Percentiles rank a stretch among this genome's conserved stretches.
Conservation (phyloP, 2,797 vertebrate genomes). For the Sebastes baramenuke region DNA sequence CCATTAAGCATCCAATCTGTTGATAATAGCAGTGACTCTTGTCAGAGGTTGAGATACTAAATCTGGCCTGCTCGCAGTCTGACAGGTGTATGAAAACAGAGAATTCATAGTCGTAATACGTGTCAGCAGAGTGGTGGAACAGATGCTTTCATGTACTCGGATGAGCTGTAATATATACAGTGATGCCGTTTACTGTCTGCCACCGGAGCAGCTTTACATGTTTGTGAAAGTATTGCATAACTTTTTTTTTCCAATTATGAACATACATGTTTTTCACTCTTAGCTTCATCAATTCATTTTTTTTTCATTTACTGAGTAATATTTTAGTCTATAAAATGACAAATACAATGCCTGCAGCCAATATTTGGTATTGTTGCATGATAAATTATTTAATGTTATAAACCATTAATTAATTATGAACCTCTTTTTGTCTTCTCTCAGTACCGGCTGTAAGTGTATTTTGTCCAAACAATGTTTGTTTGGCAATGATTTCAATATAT, state of each 20-base stretch:
- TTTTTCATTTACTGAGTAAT: too few relatives aligned
- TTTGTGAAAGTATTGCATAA: background rate
- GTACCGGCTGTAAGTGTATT: too few relatives aligned
- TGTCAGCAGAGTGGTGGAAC: background rate
- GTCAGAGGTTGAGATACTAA: background rate
- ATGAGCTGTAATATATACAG: slow-evolving; percentile 8
- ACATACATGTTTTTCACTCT: background rate
- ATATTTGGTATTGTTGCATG: too few relatives aligned
- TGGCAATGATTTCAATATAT: too few relatives aligned
- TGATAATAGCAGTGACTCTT: background rate
- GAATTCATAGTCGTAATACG: background rate
- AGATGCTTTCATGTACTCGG: slow-evolving; percentile 7
- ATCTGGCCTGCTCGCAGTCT: background rate
- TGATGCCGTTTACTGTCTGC: background rate
- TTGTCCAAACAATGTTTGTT: too few relatives aligned
- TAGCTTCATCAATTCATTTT: background rate
- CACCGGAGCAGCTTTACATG: background rate
- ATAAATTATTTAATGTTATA: background rate
- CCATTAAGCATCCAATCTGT: slow-evolving; percentile 19
- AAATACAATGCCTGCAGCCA: background rate
- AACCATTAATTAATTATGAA: background rate
- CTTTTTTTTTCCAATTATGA: background rate
- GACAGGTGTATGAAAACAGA: slow-evolving; percentile 18
- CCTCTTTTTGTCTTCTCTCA: too few relatives aligned
- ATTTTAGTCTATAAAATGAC: background rate